Percentiles rank a stretch among this genome's conserved stretches.
These are phyloP conservation scores for Mus spicilegus DNA, from an alignment of 2,113 vertebrate genomes.

Conservation along the genomic window DNA sequence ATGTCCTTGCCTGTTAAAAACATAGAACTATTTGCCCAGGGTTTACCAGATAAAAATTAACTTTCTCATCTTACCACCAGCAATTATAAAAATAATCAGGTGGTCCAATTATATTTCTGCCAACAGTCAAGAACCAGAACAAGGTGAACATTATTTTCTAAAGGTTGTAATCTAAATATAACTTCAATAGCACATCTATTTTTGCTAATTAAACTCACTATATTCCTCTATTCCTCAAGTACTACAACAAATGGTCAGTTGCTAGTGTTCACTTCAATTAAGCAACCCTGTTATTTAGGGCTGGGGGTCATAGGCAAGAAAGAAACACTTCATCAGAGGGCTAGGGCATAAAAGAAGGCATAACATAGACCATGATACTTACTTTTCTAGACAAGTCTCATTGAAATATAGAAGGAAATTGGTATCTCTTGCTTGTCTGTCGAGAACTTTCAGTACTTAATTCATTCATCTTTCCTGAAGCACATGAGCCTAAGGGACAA, in stretches of 20 bases:
- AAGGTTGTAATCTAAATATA: not conserved
- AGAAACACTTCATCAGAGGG: not conserved
- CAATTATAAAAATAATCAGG: not conserved
- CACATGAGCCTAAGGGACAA: not conserved
- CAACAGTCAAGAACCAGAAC: not conserved
- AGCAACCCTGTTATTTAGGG: not conserved
- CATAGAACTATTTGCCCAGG: not conserved
- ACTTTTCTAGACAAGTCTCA: not conserved
- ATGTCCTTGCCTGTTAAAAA: slow-evolving; percentile 10
- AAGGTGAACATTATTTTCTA: not conserved
- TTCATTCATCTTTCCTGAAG: not conserved
- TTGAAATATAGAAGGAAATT: not conserved
- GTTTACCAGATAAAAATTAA: not conserved
- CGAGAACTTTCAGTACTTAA: not conserved
- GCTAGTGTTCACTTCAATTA: not conserved
- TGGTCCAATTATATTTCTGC: not conserved
- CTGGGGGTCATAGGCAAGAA: not conserved
- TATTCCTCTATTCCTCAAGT: not conserved
- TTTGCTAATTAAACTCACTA: not conserved
- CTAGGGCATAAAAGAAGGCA: not conserved
- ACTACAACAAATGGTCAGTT: not conserved
- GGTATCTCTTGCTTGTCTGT: not conserved
- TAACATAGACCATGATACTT: not conserved
- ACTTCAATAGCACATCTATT: not conserved
- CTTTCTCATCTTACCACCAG: not conserved